Base-by-base conservation (phyloP, 2,888 invertebrate species). In the Anticlea derivata region DNA sequence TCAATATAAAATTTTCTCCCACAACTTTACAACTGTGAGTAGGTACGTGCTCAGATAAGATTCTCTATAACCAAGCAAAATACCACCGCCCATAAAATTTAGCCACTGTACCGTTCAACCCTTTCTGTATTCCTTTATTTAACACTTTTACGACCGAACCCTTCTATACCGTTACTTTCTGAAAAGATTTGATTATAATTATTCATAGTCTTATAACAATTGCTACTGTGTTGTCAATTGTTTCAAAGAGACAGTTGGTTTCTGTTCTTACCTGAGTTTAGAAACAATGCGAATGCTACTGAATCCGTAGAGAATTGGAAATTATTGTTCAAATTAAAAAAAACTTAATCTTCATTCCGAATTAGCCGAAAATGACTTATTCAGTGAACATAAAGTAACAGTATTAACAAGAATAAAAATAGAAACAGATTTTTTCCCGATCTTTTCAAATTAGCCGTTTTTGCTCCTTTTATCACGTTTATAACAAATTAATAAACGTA, bases 31-130 rank as follows among this genome's bases (percentile, higher is more conserved):
- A 37, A 26, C 29, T n/a, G n/a, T n/a, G n/a, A 1, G 24, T 17
- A 27, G 13, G 51, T 49, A 45, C 59, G 48, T 58, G 59, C 43
- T 46, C 13, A 38, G 50, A 56, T 39, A 50, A 49, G 33, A 40
- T 46, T 51, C 30, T 30, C 41, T 7, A 3, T 33, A 24, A 29
- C 20, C 45, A 53, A 49, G 55, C 45, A 52, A 60, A 55, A 50
- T 40, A 63, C 57, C 48, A 58, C 50, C 48, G 20, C 41, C 45
- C 48, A 69, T 75, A 79, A 76, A 79, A 54, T 73, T 73, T 80
- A 73, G 74, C 79, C 75, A 77, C 72, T 51, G 40, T 71, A 62
- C 82, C 66, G 80, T 74, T 80, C 11, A 65, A 65, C 72, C 73
- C 78, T 77, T 80, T 75, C 67, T 60, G n/a, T 38, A 8, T 66